Evolutionary conservation across 2,797 vertebrate species (phyloP).

Genomic region (Scomberomorus guttatus): DNA sequence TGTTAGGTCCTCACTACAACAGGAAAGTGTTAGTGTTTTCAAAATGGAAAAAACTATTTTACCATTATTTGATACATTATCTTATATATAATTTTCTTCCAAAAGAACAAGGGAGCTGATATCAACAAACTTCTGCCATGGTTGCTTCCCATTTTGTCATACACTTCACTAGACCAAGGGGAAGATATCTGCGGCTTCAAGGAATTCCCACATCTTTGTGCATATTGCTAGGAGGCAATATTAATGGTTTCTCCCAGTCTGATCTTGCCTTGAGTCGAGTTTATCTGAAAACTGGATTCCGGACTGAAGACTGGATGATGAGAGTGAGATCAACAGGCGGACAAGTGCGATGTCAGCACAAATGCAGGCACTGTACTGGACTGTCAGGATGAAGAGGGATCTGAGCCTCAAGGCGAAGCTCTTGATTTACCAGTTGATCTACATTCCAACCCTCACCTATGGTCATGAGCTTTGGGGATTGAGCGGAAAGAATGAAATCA

Average conservation of each 20-base stretch:
- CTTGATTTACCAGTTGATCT: not conserved
- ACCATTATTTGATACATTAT: too few relatives aligned
- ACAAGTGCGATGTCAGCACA: not conserved
- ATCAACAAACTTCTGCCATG: too few relatives aligned
- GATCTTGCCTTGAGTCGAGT: not conserved
- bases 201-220: not conserved
- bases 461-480: not conserved
- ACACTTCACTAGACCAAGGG: too few relatives aligned
- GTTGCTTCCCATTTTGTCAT: too few relatives aligned
- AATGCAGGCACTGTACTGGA: not conserved
- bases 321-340: not conserved
- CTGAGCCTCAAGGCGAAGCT: not conserved
- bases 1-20: too few relatives aligned
- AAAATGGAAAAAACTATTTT: too few relatives aligned
- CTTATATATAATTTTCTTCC: not conserved
- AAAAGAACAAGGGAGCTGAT: too few relatives aligned
- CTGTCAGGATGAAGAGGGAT: not conserved
- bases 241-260: not conserved
- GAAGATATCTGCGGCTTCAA: not conserved
- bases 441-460: not conserved
- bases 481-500: not conserved
- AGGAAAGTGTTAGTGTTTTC: too few relatives aligned
- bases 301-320: not conserved
- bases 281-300: not conserved
- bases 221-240: not conserved